Percentiles rank a stretch among this genome's conserved stretches.
Conservation (phyloP, 2,113 vertebrate genomes). For the Thryonomys swinderianus region DNA sequence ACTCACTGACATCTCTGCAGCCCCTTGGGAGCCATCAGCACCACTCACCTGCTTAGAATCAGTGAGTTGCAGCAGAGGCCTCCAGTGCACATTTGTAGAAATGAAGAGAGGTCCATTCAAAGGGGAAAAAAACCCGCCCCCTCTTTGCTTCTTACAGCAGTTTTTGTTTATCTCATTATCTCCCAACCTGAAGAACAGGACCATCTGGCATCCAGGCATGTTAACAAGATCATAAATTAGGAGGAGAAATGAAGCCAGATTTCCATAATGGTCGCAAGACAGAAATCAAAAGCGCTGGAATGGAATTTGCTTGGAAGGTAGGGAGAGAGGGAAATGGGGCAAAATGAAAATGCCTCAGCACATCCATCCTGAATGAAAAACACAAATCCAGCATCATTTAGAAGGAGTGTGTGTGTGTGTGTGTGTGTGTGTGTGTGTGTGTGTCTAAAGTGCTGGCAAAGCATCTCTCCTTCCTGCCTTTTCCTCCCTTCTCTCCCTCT, state of each 20-base stretch:
- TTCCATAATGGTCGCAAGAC: constrained; percentile 81
- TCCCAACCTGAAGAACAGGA: constrained; percentile 86
- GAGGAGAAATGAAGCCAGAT: constrained; percentile 82
- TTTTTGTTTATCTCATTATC: constrained; percentile 85
- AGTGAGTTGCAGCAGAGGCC: not conserved
- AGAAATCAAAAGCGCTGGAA: constrained; percentile 64
- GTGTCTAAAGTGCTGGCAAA: constrained; percentile 58
- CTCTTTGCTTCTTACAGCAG: constrained; percentile 79
- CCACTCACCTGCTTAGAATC: constrained; percentile 20
- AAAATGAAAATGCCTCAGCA: constrained; percentile 45
- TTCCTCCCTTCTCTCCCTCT: not conserved
- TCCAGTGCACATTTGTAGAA: constrained; percentile 40
- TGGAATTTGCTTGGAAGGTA: constrained; percentile 61
- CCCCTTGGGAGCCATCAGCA: not conserved
- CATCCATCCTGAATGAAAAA: constrained; percentile 59
- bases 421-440: not conserved
- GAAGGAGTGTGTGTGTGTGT: not conserved
- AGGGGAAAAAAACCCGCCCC: constrained; percentile 39
- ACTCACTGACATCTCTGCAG: not conserved
- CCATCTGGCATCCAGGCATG: constrained; percentile 87
- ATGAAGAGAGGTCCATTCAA: constrained; percentile 67
- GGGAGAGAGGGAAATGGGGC: constrained; percentile 56
- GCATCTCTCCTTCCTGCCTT: constrained; percentile 21
- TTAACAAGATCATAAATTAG: constrained; percentile 86
- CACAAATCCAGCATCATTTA: constrained; percentile 48